phyloP scores from a whole-genome alignment of 2,113 vertebrate genomes.

The Hippopotamus amphibius region DNA sequence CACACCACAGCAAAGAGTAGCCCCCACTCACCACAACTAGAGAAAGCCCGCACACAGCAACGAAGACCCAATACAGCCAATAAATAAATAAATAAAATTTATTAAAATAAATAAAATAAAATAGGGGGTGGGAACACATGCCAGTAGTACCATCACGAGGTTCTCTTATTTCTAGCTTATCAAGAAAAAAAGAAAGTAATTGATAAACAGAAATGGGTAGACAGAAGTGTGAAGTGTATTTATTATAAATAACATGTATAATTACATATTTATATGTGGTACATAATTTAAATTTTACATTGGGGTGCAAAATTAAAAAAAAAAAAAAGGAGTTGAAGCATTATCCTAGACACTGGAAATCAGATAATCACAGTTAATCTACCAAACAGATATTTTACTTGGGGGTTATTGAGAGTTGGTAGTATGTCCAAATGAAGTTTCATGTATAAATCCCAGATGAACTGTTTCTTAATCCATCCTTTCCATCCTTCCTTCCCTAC shows the following conservation, averaged over 20 bases:
- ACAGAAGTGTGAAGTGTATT: not conserved
- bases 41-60: too few relatives aligned
- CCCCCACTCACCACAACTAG: too few relatives aligned
- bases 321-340: not conserved
- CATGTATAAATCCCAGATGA: not conserved
- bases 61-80: too few relatives aligned
- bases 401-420: not conserved
- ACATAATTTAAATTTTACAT: slow-evolving; percentile 22
- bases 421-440: slow-evolving; percentile 28
- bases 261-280: not conserved
- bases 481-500: not conserved
- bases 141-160: not conserved
- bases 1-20: too few relatives aligned
- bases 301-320: not conserved
- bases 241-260: not conserved
- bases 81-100: too few relatives aligned
- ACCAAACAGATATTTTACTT: not conserved
- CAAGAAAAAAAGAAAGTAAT: not conserved
- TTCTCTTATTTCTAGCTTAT: not conserved
- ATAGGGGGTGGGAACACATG: not conserved
- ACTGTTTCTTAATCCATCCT: not conserved
- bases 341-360: not conserved
- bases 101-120: too few relatives aligned
- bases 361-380: not conserved
- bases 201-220: not conserved